Evolutionary conservation across 92 coral and sea anemone genomes (phyloP), one percentile per base, ranked within the genome.

Genomic region (Hydrozoanthus gracilis): DNA sequence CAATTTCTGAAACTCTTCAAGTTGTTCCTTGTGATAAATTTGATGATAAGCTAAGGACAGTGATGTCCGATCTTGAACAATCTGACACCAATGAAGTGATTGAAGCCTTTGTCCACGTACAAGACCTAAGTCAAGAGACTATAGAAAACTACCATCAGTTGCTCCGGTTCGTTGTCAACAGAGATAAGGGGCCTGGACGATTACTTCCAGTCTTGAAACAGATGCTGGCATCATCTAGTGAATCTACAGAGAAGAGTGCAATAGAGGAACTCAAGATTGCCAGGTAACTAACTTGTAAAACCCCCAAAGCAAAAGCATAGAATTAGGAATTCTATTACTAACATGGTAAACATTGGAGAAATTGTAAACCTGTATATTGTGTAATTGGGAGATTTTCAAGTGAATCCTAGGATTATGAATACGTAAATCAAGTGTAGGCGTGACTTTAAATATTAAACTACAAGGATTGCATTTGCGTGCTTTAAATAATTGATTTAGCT

Each of bases 51-150:
- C 7, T 18, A 17, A 48, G 7, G 14, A 5, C 14, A 46, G 71
- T 62, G 16, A n/a, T 62, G 60, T 61, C 73, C 2, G 4, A 18
- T 44, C 47, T 79, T 62, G 13, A 79, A n/a, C 46, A 47, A 18
- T 79, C 73, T 61, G 84, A 79, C 1, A 8, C 71, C 9, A 8
- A 45, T 61, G 84, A 79, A 7, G 72, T 79, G 49, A 6, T 79
- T n/a, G 55, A 79, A n/a, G 84, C 84, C 45, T 79, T 79, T 79
- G 72, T 47, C 73, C 72, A 79, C 16, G 84, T 79, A 62, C 84
- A 79, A 60, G 55, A 10, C 7, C 54, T 79, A 8, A 20, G 67
- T 62, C 60, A n/a, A 9, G 84, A 79, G 14, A 17, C 73, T n/a
- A 79, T 61, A 17, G 60, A 79, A 61, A 61, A 62, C 47, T 79